Conservation (phyloP, 2,888 invertebrate genomes). For the Onchidella celtica region DNA sequence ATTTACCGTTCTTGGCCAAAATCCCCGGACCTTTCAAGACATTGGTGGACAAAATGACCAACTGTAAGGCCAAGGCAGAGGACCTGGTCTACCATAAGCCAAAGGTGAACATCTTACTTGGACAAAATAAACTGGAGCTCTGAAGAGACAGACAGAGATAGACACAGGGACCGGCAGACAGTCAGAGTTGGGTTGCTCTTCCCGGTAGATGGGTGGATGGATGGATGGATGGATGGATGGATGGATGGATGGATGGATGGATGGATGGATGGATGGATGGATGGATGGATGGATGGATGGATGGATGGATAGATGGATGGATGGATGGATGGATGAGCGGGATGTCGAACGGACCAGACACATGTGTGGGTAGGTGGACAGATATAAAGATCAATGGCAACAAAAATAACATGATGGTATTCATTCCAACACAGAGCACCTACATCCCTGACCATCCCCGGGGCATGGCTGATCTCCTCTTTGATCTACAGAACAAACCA, state of each 20-base stretch:
- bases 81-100: not conserved
- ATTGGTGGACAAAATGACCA: not conserved
- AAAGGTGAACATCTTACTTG: no score
- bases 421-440: conserved; percentile 33
- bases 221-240: not conserved
- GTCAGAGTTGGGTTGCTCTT: no score
- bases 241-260: conserved; percentile 3
- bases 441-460: not conserved
- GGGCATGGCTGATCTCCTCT: conserved; percentile 33
- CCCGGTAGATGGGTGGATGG: no score
- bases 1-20: not conserved
- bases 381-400: no score
- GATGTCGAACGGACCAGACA: no score
- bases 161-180: no score
- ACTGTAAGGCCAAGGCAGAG: not conserved
- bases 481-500: conserved; percentile 21
- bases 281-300: not conserved
- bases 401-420: no score
- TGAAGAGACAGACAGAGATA: no score
- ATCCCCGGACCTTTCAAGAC: conserved; percentile 13
- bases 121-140: no score
- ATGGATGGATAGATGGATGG: no score
- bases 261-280: conserved; percentile 8
- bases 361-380: no score
- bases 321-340: no score